A percentile compares a stretch with the other conserved stretches of the same genome.
phyloP scores from a whole-genome alignment of 2,888 invertebrate genomes.

The Pristionchus entomophagus region DNA sequence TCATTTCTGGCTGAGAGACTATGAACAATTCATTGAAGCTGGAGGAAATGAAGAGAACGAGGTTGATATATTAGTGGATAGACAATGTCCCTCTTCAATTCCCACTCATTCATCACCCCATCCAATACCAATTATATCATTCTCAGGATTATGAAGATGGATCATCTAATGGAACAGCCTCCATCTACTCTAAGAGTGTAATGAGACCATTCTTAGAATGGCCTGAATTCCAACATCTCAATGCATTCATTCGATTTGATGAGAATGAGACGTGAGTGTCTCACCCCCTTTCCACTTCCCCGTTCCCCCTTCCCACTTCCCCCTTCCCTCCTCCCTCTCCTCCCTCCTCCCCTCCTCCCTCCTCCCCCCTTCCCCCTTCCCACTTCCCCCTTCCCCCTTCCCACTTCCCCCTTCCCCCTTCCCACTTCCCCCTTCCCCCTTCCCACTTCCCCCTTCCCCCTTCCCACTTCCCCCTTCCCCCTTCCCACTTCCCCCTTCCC shows the following conservation, averaged over 20 bases:
- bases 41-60: conserved; percentile 53
- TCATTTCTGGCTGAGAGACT: conserved; percentile 69
- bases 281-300: neutral
- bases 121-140: neutral
- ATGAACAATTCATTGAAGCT: conserved; percentile 54
- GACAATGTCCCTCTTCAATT: neutral
- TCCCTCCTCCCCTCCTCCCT: too few relatives aligned
- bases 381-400: too few relatives aligned
- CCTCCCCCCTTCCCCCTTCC: too few relatives aligned
- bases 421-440: too few relatives aligned
- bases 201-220: conserved; percentile 69
- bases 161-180: neutral
- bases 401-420: too few relatives aligned
- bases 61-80: too few relatives aligned
- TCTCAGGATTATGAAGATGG: conserved; percentile 16
- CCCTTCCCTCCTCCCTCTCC: too few relatives aligned
- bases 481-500: too few relatives aligned
- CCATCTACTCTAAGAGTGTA: conserved; percentile 49
- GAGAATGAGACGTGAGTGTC: conserved; percentile 55
- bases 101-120: neutral
- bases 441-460: too few relatives aligned
- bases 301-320: too few relatives aligned
- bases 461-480: too few relatives aligned
- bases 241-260: conserved; percentile 68
- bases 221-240: conserved; percentile 73